Evolutionary conservation across 1,140 invertebrate genomes (phyloP), one percentile per base, ranked within the genome.

Genomic region (Drosophila fuyamai): DNA sequence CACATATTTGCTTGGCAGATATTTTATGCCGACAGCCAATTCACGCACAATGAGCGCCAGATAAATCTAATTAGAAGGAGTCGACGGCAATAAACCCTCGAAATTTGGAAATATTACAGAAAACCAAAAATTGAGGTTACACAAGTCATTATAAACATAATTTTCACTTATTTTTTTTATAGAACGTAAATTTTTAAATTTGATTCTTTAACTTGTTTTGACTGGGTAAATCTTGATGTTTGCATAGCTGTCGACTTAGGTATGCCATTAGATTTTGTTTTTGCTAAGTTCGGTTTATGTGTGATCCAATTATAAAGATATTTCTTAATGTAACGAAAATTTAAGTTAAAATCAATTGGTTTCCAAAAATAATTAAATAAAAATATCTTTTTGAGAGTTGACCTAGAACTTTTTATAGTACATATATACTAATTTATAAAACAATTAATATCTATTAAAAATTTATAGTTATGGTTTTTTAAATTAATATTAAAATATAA

Each of bases 101-200:
- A 63, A 18, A 41, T 18, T 51, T 4, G 10, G 13, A 2, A 9
- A 1, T n/a, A 7, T 5, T n/a, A n/a, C 6, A 6, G 29, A 32
- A 8, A n/a, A 10, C 16, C 5, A 9, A 7, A 13, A 27, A 54
- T 13, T 29, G 53, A 29, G 36, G 51, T 23, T 43, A 54, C 55
- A 74, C 51, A 48, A 67, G 47, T 54, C 41, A 46, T 78, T 61
- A 67, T 78, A 57, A 79, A 40, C 76, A 76, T 79, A 46, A 79
- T 71, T 83, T 61, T 62, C 36, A 53, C 56, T 83, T 75, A 58
- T 44, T 66, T 8, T 8, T 66, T 71, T 53, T 50, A 51, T 55
- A 56, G 74, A 51, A 41, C 67, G 59, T 66, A 59, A 53, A 72
- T 67, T 67, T 43, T 6, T 10, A 60, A 73, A 56, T 73, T 75